phyloP scores from a whole-genome alignment of 2,797 vertebrate genomes.

The Hephaestus fuliginosus region DNA sequence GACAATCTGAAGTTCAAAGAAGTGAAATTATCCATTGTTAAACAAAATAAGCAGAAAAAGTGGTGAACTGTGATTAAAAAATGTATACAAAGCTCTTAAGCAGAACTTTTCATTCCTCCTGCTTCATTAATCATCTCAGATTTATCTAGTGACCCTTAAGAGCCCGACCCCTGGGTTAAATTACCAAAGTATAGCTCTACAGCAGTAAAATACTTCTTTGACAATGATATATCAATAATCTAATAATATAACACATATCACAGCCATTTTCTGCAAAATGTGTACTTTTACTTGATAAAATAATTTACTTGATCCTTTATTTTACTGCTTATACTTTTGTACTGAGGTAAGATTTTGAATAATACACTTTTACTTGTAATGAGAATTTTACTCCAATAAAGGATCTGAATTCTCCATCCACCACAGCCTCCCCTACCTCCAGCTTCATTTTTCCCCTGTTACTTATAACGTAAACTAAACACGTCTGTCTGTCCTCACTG shows the following conservation, averaged over 20 bases:
- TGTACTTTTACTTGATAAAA: slow-evolving; percentile 3
- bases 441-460: background rate
- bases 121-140: background rate
- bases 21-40: background rate
- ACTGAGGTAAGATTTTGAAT: background rate
- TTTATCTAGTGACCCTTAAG: background rate
- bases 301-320: background rate
- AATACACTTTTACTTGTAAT: background rate
- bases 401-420: background rate
- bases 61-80: background rate
- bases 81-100: rapidly evolving
- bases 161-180: background rate
- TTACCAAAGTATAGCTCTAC: background rate
- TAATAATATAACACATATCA: background rate
- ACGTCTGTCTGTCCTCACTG: background rate
- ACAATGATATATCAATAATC: background rate
- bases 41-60: background rate
- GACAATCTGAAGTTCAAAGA: background rate
- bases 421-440: background rate
- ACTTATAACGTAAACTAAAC: background rate
- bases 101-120: background rate
- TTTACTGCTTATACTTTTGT: background rate
- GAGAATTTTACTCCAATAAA: background rate
- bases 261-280: background rate
- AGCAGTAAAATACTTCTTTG: background rate